Evolutionary conservation across 2,113 vertebrate genomes (phyloP), one percentile per base, ranked within the genome.

Genomic region (Sylvia atricapilla): DNA sequence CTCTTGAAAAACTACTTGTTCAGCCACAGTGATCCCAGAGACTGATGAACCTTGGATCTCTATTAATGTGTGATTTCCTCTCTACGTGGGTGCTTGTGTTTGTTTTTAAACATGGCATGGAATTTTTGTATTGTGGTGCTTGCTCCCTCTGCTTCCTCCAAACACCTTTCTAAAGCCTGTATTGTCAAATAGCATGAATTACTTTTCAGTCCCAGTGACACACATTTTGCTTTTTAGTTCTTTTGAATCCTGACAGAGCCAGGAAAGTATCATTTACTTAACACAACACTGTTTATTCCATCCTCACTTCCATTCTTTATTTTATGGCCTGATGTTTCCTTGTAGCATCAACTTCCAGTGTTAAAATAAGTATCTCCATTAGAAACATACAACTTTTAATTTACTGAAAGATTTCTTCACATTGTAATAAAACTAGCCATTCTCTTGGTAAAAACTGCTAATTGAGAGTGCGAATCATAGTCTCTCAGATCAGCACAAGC

Each of bases 31-130:
- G 43, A 73, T 84, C 24, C 53, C 68, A 64, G 78, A 43, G 73
- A 30, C 53, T 76, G 81, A 70, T 59, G 93, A 79, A 75, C 49
- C 59, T 91, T 83, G 68, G 58, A 68, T 92, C 43, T 63, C 56
- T 67, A 33, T 78, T 80, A 91, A 85, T 7, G 27, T 39, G 56
- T 35, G 24, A 84, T 93, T 89, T 91, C 92, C 63, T 81, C n/a
- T 72, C 64, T 89, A 58, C 1, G 17, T 69, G 70, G 84, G 93
- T 91, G 75, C 64, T 68, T 50, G 11, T 46, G 55, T 79, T 94
- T 95, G 62, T 44, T 97, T 97, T 97, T 86, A 96, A 96, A 97
- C 0, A 21, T 95, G 88, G 95, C 91, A 80, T 95, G 74, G 84
- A 95, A 89, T 87, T 84, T 97, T 78, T 84, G 63, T 87, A 87